Evolutionary conservation across 1,140 invertebrate species (phyloP), one percentile per base, ranked within the genome.

Genomic region (Brachionus rubens): DNA sequence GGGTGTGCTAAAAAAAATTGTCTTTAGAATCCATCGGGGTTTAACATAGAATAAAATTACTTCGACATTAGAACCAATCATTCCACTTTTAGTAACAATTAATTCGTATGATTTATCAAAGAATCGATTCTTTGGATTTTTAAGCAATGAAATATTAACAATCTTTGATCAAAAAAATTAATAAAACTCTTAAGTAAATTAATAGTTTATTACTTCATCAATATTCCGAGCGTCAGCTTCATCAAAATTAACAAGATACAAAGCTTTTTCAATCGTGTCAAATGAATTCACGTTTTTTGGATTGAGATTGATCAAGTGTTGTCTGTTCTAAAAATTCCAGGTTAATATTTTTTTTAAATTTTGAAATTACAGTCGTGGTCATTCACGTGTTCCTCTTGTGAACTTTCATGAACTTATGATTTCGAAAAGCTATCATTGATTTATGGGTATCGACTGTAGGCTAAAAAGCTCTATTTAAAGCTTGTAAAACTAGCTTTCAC

Each of bases 101-200:
- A 86, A 77, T 19, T 80, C 81, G 21, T 85, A 79, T 46, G 85
- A 85, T 78, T 87, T 87, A 80, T 89, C 88, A 40, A 84, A 85
- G 87, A 87, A 89, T 14, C 86, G 82, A 75, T 87, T 87, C 10
- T 80, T 81, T 9, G 83, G 81, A 80, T 87, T 84, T 0, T 87
- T 87, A 72, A 80, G 77, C 14, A 83, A 46, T 14, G 76, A 77
- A 62, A 79, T 56, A 33, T 68, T 43, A 41, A 78, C 76, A 10
- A 82, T 36, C 81, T 83, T 54, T 30, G 48, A 78, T 78, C 10
- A 48, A 76, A n/a, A 48, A 76, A 43, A 59, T 75, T 33, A 59
- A 30, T 77, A 52, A 50, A 28, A 24, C 33, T n/a, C 9, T 75
- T 46, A 56, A 24, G 4, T 10, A 26, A 48, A 68, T 77, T 50